These are phyloP conservation scores for Vidua chalybeata DNA, from an alignment of 2,113 vertebrate genomes.

Conservation along the genomic window DNA sequence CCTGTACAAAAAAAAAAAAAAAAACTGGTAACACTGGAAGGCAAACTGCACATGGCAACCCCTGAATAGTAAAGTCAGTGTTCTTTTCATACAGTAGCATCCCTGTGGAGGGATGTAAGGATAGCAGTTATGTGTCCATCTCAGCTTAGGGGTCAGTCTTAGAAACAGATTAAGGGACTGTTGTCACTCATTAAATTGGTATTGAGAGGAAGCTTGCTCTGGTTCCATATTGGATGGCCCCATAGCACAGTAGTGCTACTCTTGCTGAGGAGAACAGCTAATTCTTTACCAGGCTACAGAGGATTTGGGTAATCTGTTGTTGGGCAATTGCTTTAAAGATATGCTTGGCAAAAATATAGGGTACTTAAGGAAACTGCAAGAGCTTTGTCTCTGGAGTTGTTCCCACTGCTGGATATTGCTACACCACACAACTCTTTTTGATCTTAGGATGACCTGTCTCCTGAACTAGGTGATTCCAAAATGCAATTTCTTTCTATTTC, in stretches of 20 bases:
- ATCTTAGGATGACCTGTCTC: not conserved
- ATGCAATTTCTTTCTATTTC: not conserved
- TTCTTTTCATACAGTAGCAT: not conserved
- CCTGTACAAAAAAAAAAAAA: not conserved
- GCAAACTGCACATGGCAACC: not conserved
- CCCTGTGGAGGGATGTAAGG: not conserved
- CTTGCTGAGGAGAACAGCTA: not conserved
- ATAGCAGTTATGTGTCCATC: not conserved
- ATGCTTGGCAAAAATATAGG: not conserved
- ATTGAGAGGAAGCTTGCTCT: not conserved
- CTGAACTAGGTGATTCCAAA: not conserved
- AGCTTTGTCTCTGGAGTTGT: not conserved
- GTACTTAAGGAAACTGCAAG: not conserved
- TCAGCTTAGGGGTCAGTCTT: not conserved
- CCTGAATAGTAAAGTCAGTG: not conserved
- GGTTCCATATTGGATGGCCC: not conserved
- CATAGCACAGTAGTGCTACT: not conserved
- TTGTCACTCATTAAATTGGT: not conserved
- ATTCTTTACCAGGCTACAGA: not conserved
- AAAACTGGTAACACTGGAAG: not conserved
- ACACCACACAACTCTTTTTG: not conserved
- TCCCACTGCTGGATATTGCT: rapidly evolving
- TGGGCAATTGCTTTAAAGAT: not conserved
- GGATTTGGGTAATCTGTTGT: not conserved
- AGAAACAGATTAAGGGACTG: not conserved